Evolutionary conservation across 2,113 vertebrate genomes (phyloP).

Genomic region (Chaetodon auriga): DNA sequence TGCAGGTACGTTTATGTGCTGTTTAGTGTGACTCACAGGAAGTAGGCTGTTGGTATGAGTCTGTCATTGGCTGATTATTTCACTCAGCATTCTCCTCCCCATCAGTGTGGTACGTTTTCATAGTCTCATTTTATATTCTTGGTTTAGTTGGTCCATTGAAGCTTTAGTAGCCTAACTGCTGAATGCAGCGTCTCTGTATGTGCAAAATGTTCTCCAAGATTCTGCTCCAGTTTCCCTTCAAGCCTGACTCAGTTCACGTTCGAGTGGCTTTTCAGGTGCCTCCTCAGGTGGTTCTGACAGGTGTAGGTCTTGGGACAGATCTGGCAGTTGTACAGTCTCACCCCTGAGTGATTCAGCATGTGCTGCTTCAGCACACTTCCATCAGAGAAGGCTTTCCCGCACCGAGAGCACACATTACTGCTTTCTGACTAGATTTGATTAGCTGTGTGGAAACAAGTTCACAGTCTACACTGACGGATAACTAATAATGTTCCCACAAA

Average conservation of each 20-base stretch:
- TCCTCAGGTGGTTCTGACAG: constrained; percentile 82
- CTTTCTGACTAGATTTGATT: too few relatives aligned
- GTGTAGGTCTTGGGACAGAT: constrained; percentile 83
- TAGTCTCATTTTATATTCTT: constrained; percentile 22
- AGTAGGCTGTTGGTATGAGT: too few relatives aligned
- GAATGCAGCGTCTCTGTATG: constrained; percentile 8
- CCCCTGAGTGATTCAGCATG: constrained; percentile 83
- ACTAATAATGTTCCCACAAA: too few relatives aligned
- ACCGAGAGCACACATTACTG: constrained; percentile 73
- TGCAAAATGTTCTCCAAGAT: background rate
- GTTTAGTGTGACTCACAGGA: too few relatives aligned
- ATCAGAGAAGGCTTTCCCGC: constrained; percentile 81
- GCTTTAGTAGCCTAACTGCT: background rate
- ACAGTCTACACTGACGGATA: too few relatives aligned
- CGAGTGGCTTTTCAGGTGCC: constrained; percentile 81
- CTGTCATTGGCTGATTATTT: too few relatives aligned
- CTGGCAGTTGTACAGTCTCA: constrained; percentile 81
- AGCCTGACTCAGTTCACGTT: constrained; percentile 66
- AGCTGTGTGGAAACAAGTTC: too few relatives aligned
- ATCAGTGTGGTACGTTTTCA: too few relatives aligned
- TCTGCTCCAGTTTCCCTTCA: background rate
- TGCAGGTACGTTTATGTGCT: too few relatives aligned
- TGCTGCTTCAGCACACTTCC: constrained; percentile 82
- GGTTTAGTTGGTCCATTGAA: constrained; percentile 13
- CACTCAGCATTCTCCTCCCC: too few relatives aligned